Conservation (phyloP, 2,888 invertebrate species). For the Eupithecia insigniata region DNA sequence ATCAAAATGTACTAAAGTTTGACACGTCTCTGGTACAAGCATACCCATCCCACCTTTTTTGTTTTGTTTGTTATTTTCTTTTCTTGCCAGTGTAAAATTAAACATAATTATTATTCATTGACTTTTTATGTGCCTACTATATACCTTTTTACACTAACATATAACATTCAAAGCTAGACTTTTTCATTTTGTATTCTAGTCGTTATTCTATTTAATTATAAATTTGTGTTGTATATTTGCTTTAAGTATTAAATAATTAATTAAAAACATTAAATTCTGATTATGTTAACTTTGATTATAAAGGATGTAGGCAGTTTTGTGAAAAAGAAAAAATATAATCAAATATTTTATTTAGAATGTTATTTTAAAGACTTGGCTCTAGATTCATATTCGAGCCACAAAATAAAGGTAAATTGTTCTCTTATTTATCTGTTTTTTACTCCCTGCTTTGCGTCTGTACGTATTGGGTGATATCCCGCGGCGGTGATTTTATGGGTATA, state of each 20-base stretch:
- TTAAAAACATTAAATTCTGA: slow-evolving; percentile 4
- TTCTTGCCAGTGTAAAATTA: slow-evolving; percentile 35
- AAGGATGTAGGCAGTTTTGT: not conserved
- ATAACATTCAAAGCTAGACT: slow-evolving; percentile 21
- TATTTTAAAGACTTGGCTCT: slow-evolving; percentile 14
- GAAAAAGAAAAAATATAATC: not conserved
- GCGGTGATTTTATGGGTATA: slow-evolving; percentile 8
- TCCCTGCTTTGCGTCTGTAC: slow-evolving; percentile 30
- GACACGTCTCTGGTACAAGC: slow-evolving; percentile 17
- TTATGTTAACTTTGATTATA: slow-evolving; percentile 14
- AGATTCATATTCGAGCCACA: slow-evolving; percentile 11
- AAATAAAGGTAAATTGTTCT: slow-evolving; percentile 25
- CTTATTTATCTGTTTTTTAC: slow-evolving; percentile 22
- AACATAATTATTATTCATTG: slow-evolving; percentile 32
- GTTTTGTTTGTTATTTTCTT: slow-evolving; percentile 20
- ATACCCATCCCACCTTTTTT: slow-evolving; percentile 35
- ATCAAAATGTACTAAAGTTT: not conserved
- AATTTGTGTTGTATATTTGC: slow-evolving; percentile 19
- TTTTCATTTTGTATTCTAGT: slow-evolving; percentile 16
- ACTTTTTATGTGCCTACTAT: slow-evolving; percentile 33
- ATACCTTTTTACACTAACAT: slow-evolving; percentile 26
- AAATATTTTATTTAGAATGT: slow-evolving; percentile 12
- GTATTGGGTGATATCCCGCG: slow-evolving; percentile 9
- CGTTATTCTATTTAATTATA: slow-evolving; percentile 8
- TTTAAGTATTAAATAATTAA: slow-evolving; percentile 18